Evolutionary conservation across 2,113 vertebrate species (phyloP), one percentile per base, ranked within the genome.

Genomic region (Thunnus thynnus): DNA sequence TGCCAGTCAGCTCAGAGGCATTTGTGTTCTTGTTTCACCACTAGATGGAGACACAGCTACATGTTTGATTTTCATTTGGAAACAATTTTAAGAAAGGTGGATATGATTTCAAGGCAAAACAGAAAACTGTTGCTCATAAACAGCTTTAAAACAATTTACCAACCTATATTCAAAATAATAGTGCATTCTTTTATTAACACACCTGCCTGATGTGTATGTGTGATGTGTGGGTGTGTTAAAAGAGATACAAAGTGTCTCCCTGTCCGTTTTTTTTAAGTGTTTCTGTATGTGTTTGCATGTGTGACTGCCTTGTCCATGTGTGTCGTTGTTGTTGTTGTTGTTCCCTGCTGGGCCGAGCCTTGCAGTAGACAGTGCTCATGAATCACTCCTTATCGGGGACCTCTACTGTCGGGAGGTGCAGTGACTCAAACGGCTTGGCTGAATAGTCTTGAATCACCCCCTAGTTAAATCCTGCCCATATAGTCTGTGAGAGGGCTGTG

Each of bases 21-120:
- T 32, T 11, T 32, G 13, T 73, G 13, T 72, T 57, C 1, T 3
- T 32, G 3, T 62, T 1, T 66, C 3, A 58, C 91, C 93, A 92
- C 85, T 86, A 93, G 94, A 85, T 93, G 93, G 93, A 77, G 91
- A 88, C 88, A 84, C 25, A 58, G 72, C 20, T 74, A 20, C 51
- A 61, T 64, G n/a, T 55, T 52, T 72, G 22, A 78, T 66, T 57
- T 63, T 30, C 5, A 57, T 56, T 66, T 54, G 50, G 58, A 25
- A 36, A 25, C 44, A 16, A 4, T 41, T 41, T 64, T 51, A 67
- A 30, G 22, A 50, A 57, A 77, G 3, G 41, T 20, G 52, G 56
- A 22, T 3, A 65, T 64, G 71, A 78, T 27, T 54, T 76, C 54
- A 84, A 58, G 54, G 20, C 57, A 41, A n/a, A 56, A 71, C 30